Evolutionary conservation across 2,888 invertebrate species (phyloP).

Genomic region (Hydraecia micacea): DNA sequence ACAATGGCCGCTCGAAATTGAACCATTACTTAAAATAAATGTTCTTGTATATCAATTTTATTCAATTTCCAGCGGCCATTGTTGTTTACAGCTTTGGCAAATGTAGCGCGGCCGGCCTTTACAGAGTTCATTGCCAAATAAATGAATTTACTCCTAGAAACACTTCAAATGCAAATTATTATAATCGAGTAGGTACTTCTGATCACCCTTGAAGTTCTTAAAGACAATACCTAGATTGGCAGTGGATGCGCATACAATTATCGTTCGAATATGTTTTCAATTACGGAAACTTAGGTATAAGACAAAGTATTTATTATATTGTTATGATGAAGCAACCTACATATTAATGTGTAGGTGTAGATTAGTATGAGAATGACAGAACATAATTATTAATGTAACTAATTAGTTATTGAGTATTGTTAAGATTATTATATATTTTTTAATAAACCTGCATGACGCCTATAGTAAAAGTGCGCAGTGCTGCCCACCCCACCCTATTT

Average conservation of each 20-base stretch:
- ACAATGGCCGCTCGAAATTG: too few species aligned
- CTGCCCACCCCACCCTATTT: too few species aligned
- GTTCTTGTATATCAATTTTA: too few species aligned
- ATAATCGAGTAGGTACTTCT: not conserved
- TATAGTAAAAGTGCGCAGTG: too few species aligned
- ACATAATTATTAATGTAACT: not conserved
- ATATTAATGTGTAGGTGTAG: not conserved
- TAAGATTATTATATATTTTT: too few species aligned
- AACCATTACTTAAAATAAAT: too few species aligned
- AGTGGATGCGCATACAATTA: constrained; percentile 31
- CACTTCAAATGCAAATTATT: not conserved
- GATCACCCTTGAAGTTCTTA: not conserved
- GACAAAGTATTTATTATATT: not conserved
- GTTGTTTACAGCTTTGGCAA: too few species aligned
- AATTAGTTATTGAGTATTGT: not conserved
- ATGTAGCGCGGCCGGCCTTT: too few species aligned
- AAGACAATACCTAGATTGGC: constrained; percentile 23
- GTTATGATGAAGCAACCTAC: not conserved
- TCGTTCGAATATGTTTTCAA: constrained; percentile 10
- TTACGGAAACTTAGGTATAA: not conserved
- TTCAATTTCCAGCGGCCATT: too few species aligned
- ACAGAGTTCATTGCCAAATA: constrained; percentile 9
- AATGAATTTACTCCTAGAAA: not conserved
- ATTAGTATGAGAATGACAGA: too few species aligned
- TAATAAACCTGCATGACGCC: too few species aligned